Percentiles rank a stretch among this genome's conserved stretches.
Evolutionary conservation across 2,888 invertebrate species (phyloP).

Genomic region (Morpho helenor): DNA sequence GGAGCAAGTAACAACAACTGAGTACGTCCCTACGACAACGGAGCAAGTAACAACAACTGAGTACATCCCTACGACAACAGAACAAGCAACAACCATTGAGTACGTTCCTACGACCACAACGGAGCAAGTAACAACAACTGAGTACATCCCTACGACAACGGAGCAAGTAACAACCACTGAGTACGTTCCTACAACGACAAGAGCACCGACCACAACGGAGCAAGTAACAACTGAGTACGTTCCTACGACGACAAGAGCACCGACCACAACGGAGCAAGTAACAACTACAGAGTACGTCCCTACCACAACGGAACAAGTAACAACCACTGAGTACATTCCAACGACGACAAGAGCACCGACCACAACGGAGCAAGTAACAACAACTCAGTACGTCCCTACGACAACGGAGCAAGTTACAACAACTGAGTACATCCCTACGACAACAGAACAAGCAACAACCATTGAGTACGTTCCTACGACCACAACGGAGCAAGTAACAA

Average conservation of each 20-base stretch:
- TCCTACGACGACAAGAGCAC: not conserved
- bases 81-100: too few relatives aligned
- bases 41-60: too few relatives aligned
- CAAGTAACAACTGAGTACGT: not conserved
- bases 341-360: not conserved
- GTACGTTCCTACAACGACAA: not conserved
- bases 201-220: too few relatives aligned
- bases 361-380: not conserved
- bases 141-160: not conserved
- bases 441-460: not conserved
- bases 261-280: not conserved
- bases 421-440: not conserved
- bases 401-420: not conserved
- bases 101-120: not conserved
- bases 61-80: too few relatives aligned
- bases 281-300: not conserved
- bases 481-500: not conserved
- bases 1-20: too few relatives aligned
- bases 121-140: not conserved
- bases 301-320: not conserved
- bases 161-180: not conserved
- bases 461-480: not conserved
- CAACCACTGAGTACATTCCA: not conserved
- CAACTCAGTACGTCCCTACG: not conserved
- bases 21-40: too few relatives aligned